Evolutionary conservation across 2,797 vertebrate genomes (phyloP), one percentile per base, ranked within the genome.

Genomic region (Eutrigla gurnardus): DNA sequence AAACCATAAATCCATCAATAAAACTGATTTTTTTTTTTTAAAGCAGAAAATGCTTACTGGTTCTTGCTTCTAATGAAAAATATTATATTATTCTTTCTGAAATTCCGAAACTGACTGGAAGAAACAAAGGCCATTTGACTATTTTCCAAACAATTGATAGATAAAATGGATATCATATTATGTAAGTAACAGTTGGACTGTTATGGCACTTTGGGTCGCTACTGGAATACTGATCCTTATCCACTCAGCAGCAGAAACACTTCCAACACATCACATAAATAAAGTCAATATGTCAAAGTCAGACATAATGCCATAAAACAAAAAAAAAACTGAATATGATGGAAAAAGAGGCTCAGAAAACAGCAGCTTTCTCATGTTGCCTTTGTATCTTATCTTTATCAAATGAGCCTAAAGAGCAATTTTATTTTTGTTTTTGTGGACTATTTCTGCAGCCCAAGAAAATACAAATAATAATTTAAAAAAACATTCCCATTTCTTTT

Each of bases 191-290:
- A 17, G 42, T 5, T 15, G 15, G 7, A 40, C 32, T 15, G n/a
- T 58, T 59, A 33, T 15, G 53, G 68, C 55, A 47, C 75, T 47
- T 54, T 18, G 25, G 6, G n/a, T 0, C 3, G 36, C 12, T 6
- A 11, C 11, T 58, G 11, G 12, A 63, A 80, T 5, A 63, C 50
- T 47, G 58, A 68, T 14, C 5, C 3, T 32, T 36, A 43, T 60
- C 33, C 0, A 61, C 17, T 68, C 49, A 15, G 61, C 61, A 70
- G 53, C 65, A 65, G 12, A 46, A 69, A 53, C 57, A 40, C 35
- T 37, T 64, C 13, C n/a, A 53, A 61, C 12, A 39, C 15, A 3
- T 39, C 7, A 50, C 8, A 52, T n/a, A 8, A 61, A 78, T 1
- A 18, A 40, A 39, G 35, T 46, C 0, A 35, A 25, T 40, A 39